A percentile compares a stretch with the other conserved stretches of the same genome.
phyloP scores from a whole-genome alignment of 2,797 vertebrate genomes.

The Staurois parvus region DNA sequence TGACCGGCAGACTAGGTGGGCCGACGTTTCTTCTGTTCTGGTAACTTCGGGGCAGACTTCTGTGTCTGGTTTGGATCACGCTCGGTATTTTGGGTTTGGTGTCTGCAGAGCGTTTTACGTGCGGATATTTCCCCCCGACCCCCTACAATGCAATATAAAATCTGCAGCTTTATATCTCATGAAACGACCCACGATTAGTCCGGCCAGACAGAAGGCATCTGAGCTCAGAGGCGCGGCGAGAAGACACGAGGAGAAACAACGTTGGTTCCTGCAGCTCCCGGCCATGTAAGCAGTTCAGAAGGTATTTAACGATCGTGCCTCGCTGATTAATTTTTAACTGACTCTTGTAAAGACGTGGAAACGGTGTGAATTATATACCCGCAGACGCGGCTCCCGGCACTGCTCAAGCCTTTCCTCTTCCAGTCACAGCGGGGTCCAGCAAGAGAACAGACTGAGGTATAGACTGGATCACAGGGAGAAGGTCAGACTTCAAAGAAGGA shows the following conservation, averaged over 20 bases:
- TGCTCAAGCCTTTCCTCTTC: slow-evolving; percentile 55
- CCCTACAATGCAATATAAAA: slow-evolving; percentile 34
- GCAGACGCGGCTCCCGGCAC: slow-evolving; percentile 66
- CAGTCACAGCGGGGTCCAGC: slow-evolving; percentile 63
- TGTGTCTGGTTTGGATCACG: slow-evolving; percentile 26
- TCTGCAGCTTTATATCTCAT: slow-evolving; percentile 28
- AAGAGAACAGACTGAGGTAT: slow-evolving; percentile 52
- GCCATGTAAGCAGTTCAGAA: slow-evolving; percentile 71
- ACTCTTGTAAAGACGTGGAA: slow-evolving; percentile 77
- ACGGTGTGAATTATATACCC: slow-evolving; percentile 69
- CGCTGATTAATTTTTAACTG: slow-evolving; percentile 77
- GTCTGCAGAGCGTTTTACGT: slow-evolving; percentile 35
- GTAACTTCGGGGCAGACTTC: slow-evolving; percentile 16
- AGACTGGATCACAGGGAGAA: slow-evolving; percentile 41
- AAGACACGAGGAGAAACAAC: slow-evolving; percentile 71
- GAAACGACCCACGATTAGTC: slow-evolving; percentile 42
- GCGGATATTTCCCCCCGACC: slow-evolving; percentile 32
- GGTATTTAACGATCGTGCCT: slow-evolving; percentile 71
- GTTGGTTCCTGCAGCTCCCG: slow-evolving; percentile 72
- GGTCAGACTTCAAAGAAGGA: slow-evolving; percentile 68
- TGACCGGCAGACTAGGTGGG: slow-evolving; percentile 17
- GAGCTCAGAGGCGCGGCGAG: slow-evolving; percentile 63
- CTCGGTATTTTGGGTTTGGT: slow-evolving; percentile 5
- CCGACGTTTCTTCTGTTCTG: background rate
- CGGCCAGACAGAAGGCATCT: slow-evolving; percentile 40